phyloP scores from a whole-genome alignment of 2,113 vertebrate genomes.

The Sigmodon hispidus region DNA sequence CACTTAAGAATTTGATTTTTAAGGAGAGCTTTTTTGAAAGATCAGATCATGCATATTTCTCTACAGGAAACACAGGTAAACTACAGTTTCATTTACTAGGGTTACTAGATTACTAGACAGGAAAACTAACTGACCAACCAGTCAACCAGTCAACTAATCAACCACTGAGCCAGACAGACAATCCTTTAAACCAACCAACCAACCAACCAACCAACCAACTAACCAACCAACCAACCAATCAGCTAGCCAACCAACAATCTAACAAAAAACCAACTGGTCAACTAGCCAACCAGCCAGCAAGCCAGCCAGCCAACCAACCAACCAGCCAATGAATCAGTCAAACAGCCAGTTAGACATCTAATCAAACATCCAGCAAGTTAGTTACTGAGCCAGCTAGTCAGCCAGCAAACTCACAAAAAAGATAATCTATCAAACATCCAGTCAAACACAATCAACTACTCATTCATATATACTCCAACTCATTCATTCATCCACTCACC shows the following conservation, averaged over 20 bases:
- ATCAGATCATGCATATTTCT: background rate
- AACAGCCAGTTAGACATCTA: too few species aligned
- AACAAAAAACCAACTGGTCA: background rate
- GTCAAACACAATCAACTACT: background rate
- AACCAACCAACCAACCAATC: background rate
- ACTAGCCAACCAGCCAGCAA: background rate
- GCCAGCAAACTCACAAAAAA: too few species aligned
- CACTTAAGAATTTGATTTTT: background rate
- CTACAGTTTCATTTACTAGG: background rate
- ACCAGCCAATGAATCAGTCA: background rate
- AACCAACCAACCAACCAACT: background rate
- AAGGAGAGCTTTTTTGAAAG: background rate
- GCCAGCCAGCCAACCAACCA: background rate
- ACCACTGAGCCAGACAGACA: background rate
- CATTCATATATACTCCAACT: background rate
- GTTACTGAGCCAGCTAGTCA: background rate
- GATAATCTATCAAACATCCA: too few species aligned
- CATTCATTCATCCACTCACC: background rate
- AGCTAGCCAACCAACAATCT: background rate
- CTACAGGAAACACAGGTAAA: background rate
- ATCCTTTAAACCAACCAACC: rapidly evolving
- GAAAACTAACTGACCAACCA: background rate
- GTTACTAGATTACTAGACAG: background rate
- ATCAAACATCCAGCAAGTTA: background rate
- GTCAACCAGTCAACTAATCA: background rate